A percentile compares a stretch with the other conserved stretches of the same genome.
phyloP scores from a whole-genome alignment of 2,888 invertebrate species.

The Hirtodrosophila alboralis region DNA sequence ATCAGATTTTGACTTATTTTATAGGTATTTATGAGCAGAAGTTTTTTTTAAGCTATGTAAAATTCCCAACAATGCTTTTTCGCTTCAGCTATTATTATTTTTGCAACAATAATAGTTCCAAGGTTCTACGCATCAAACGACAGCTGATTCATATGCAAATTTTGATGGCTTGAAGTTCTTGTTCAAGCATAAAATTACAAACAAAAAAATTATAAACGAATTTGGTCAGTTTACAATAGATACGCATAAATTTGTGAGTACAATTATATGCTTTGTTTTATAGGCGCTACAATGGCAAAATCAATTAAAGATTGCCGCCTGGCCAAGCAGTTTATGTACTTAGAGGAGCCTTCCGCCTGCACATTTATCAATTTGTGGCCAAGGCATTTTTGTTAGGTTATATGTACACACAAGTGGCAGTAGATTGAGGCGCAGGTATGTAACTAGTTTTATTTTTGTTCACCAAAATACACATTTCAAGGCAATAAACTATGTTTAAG shows the following conservation, averaged over 20 bases:
- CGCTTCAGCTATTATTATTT: too few species aligned
- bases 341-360: conserved; percentile 40
- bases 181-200: conserved; percentile 20
- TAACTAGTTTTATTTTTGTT: conserved; percentile 53
- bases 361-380: conserved; percentile 20
- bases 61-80: too few species aligned
- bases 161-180: conserved; percentile 20
- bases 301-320: conserved; percentile 60
- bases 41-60: too few species aligned
- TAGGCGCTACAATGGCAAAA: conserved; percentile 49
- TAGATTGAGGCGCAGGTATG: conserved; percentile 38
- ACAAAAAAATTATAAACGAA: conserved; percentile 46
- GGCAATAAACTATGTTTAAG: conserved; percentile 67
- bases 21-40: too few species aligned
- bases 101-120: too few species aligned
- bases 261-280: conserved; percentile 29
- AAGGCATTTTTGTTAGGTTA: conserved; percentile 6
- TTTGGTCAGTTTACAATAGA: conserved; percentile 43
- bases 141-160: conserved; percentile 60
- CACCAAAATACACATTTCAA: conserved; percentile 62
- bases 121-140: too few species aligned
- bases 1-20: too few species aligned
- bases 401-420: too few species aligned
- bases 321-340: conserved; percentile 31
- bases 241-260: conserved; percentile 27